Conservation (phyloP, 2,888 invertebrate genomes). For the Dryomyza anilis region DNA sequence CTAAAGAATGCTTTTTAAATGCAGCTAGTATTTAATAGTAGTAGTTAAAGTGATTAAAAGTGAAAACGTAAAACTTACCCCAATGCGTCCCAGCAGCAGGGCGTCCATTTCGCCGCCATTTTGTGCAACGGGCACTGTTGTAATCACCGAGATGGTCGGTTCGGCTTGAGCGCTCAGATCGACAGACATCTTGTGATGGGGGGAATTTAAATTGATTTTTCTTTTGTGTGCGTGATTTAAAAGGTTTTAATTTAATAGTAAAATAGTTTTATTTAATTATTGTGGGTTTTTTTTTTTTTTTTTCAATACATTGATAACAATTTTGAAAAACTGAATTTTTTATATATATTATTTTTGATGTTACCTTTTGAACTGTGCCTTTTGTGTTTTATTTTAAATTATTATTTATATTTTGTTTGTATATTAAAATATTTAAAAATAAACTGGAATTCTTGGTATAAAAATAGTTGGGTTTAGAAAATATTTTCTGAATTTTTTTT, state of each 20-base stretch:
- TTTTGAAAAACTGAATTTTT: background rate
- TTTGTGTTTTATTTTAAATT: background rate
- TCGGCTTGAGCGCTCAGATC: constrained; percentile 55
- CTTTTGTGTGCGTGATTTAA: background rate
- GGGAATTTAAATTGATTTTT: too few species aligned
- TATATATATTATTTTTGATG: background rate
- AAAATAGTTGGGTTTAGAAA: too few species aligned
- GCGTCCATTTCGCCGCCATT: constrained; percentile 81
- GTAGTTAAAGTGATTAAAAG: background rate
- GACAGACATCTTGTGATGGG: constrained; percentile 48
- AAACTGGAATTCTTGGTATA: background rate
- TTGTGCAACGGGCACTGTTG: constrained; percentile 57
- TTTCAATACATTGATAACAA: background rate
- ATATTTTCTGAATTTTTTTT: background rate
- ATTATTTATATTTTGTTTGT: background rate
- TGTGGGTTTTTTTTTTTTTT: background rate
- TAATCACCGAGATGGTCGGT: constrained; percentile 57
- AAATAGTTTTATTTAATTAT: background rate
- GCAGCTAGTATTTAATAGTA: background rate
- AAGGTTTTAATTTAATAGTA: background rate
- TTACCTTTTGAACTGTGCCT: background rate
- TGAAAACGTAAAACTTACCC: constrained; percentile 66
- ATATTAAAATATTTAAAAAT: background rate
- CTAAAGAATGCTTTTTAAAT: background rate
- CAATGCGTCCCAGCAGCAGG: constrained; percentile 74